These are phyloP conservation scores for Psilopsiagon aurifrons DNA, from an alignment of 2,113 vertebrate species.

Conservation along the genomic window DNA sequence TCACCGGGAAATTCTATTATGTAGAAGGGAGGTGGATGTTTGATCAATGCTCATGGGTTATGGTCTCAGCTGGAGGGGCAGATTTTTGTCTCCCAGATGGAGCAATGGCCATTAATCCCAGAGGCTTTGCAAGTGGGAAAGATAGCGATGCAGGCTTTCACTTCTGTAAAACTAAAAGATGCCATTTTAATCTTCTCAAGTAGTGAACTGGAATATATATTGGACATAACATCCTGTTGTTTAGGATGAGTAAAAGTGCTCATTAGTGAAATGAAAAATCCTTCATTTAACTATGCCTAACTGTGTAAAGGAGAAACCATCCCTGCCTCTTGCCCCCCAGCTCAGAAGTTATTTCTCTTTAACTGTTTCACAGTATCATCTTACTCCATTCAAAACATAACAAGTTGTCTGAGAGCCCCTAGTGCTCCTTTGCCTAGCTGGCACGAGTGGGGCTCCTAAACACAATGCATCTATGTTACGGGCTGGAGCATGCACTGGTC, in stretches of 20 bases:
- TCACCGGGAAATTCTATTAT: constrained; percentile 57
- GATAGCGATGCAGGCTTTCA: background rate
- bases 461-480: accelerated
- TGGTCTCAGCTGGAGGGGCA: constrained; percentile 41
- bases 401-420: accelerated
- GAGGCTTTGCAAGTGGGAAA: background rate
- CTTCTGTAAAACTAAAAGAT: background rate
- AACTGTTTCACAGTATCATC: background rate
- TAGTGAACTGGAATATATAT: background rate
- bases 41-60: constrained; percentile 57
- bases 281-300: background rate
- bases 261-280: background rate
- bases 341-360: background rate
- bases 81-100: constrained; percentile 54
- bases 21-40: constrained; percentile 33
- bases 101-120: constrained; percentile 30
- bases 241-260: background rate
- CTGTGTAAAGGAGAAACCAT: background rate
- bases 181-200: constrained; percentile 20
- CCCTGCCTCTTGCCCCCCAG: background rate
- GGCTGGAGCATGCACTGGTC: background rate
- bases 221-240: background rate
- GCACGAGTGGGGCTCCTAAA: accelerated
- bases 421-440: background rate
- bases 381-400: background rate